Base-by-base conservation (phyloP, 2,113 vertebrate genomes). In the Corythaeola cristata region DNA sequence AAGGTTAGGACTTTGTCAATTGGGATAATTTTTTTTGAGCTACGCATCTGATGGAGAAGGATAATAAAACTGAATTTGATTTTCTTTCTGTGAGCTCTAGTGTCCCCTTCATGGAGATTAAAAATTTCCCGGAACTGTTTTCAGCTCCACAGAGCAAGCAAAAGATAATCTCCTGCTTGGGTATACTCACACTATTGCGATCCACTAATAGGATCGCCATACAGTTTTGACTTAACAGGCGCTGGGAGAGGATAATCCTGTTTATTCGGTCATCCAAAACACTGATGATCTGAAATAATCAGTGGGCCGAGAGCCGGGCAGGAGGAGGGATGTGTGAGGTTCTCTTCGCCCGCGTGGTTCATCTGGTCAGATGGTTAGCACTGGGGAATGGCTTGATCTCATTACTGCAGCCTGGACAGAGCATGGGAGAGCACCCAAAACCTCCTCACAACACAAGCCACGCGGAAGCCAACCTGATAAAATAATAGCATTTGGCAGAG, bases 191-290 rank as follows among this genome's bases (percentile, higher is more conserved):
- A 39, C 53, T 92, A 5, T 16, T 94, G 86, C 62, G 1, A 33
- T 76, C 67, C 89, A 45, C 92, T 97, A 96, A 95, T 74, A 95
- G 97, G 95, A 96, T 96, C 94, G 5, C 89, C 56, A 8, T 71
- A 73, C 93, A 96, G 76, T 30, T 90, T 90, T 95, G 96, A 95
- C 74, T 97, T 93, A 95, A 68, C 89, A 67, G 81, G 66, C 89
- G 15, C 86, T 24, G 76, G 92, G 80, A 96, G 76, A 93, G 86
- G 93, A 86, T 98, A 98, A 98, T 97, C 97, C 95, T 97, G 93
- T 98, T 98, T 97, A 95, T 94, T 97, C 21, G 39, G 83, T 76
- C 87, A 88, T 66, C 95, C 90, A 85, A 88, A 96, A 50, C 93
- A 87, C 77, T 47, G 93, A 88, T 97, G 91, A 96, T 56, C 79